phyloP scores from a whole-genome alignment of 1,140 invertebrate species.

The Halotydeus destructor region DNA sequence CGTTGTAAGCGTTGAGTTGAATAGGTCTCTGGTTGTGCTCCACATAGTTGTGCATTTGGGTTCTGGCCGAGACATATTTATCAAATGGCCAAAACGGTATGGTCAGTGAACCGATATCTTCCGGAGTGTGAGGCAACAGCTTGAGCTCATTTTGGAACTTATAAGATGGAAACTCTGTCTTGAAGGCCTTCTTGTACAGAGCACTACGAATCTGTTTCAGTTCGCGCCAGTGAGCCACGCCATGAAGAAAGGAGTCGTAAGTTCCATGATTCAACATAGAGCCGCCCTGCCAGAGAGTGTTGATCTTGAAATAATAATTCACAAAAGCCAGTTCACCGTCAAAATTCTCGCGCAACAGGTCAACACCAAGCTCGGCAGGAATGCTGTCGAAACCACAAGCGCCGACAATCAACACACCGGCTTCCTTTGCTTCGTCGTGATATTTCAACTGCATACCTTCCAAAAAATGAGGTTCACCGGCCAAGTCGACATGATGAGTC shows the following conservation, averaged over 20 bases:
- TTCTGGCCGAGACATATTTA: too few relatives aligned
- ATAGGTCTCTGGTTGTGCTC: too few relatives aligned
- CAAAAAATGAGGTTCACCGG: slow-evolving; percentile 65
- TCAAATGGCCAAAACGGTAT: too few relatives aligned
- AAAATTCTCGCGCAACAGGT: slow-evolving; percentile 48
- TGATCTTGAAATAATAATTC: too few relatives aligned
- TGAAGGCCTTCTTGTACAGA: slow-evolving; percentile 11
- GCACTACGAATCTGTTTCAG: slow-evolving; percentile 22
- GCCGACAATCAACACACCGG: slow-evolving; percentile 57
- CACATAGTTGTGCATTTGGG: too few relatives aligned
- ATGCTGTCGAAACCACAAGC: slow-evolving; percentile 74
- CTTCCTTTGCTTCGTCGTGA: slow-evolving; percentile 46
- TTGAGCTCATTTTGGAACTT: too few relatives aligned
- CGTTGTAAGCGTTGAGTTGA: too few relatives aligned
- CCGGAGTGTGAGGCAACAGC: too few relatives aligned
- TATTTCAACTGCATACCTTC: slow-evolving; percentile 64
- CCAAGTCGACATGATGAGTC: slow-evolving; percentile 71
- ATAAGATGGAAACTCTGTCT: too few relatives aligned
- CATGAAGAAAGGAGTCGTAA: slow-evolving; percentile 56
- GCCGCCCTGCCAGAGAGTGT: too few relatives aligned
- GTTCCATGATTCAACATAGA: slow-evolving; percentile 67
- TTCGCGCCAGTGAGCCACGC: slow-evolving; percentile 39
- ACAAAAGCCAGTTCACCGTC: slow-evolving; percentile 20
- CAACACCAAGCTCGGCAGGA: slow-evolving; percentile 62
- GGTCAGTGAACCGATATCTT: too few relatives aligned